These are phyloP conservation scores for Lagenorhynchus albirostris DNA, from an alignment of 2,113 vertebrate genomes.

Conservation along the genomic window DNA sequence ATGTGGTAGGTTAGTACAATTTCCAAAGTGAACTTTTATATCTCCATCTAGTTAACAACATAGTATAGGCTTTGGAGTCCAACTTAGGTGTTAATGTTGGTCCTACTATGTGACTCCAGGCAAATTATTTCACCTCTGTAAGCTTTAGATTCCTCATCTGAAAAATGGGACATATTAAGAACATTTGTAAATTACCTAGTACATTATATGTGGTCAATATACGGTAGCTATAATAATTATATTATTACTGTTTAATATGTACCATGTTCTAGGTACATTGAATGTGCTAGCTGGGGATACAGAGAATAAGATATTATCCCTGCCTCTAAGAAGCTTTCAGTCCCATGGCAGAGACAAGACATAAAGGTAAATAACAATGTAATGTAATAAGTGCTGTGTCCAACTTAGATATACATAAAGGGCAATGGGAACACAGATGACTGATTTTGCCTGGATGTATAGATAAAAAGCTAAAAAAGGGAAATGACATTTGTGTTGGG, in stretches of 20 bases:
- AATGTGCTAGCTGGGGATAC: neutral
- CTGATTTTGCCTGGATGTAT: neutral
- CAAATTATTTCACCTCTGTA: neutral
- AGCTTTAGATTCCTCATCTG: neutral
- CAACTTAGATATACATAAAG: neutral
- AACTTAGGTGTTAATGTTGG: neutral
- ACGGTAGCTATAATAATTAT: neutral
- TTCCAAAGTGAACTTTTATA: slow-evolving; percentile 27
- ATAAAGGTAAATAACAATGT: neutral
- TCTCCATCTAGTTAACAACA: neutral
- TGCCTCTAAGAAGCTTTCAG: neutral
- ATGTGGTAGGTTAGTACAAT: neutral
- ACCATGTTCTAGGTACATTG: neutral
- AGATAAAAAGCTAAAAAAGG: neutral
- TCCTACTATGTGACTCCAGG: neutral
- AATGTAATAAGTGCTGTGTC: neutral
- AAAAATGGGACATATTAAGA: neutral
- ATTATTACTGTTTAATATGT: neutral
- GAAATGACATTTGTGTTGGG: neutral
- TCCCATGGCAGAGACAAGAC: neutral
- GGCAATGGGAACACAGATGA: slow-evolving; percentile 43
- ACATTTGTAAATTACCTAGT: neutral
- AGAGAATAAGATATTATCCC: neutral
- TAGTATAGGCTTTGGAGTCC: neutral
- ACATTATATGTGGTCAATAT: neutral